Percentiles rank a stretch among this genome's conserved stretches.
phyloP scores from a whole-genome alignment of 2,797 vertebrate genomes.

The Clarias laeviceps region DNA sequence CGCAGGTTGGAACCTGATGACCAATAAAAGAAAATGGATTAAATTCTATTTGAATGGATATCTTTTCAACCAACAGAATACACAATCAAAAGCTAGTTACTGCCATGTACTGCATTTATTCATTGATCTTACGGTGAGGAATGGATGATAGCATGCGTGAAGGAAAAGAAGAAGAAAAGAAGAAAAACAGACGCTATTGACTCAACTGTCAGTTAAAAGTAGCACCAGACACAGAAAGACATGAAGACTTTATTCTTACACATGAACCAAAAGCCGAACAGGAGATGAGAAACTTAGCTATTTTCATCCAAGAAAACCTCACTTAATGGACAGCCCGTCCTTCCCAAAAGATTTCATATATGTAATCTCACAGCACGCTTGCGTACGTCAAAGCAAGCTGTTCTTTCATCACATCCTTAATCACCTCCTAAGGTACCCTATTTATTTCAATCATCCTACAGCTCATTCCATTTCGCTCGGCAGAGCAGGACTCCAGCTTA shows the following conservation, averaged over 20 bases:
- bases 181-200: not conserved
- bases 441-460: slow-evolving; percentile 33
- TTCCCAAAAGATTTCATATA: slow-evolving; percentile 34
- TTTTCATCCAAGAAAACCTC: slow-evolving; percentile 6
- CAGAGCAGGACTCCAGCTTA: not conserved
- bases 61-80: not conserved
- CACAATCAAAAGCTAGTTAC: not conserved
- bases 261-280: not conserved
- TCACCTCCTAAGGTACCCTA: slow-evolving; percentile 32
- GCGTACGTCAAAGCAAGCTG: not conserved
- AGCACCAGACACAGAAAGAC: slow-evolving; percentile 20
- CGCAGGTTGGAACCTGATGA: slow-evolving; percentile 15
- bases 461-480: not conserved
- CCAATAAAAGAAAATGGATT: slow-evolving; percentile 5
- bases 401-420: slow-evolving; percentile 30
- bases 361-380: slow-evolving; percentile 18
- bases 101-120: slow-evolving; percentile 8
- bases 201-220: slow-evolving; percentile 20
- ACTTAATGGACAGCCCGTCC: slow-evolving; percentile 17
- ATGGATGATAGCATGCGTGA: not conserved
- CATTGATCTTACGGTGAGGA: slow-evolving; percentile 3
- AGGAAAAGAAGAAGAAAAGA: not conserved
- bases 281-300: not conserved
- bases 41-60: not conserved
- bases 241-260: not conserved